Percentiles rank a stretch among this genome's conserved stretches.
Evolutionary conservation across 53 echinoderm and acorn worm species (phyloP).

Genomic region (Arbacia lixula): DNA sequence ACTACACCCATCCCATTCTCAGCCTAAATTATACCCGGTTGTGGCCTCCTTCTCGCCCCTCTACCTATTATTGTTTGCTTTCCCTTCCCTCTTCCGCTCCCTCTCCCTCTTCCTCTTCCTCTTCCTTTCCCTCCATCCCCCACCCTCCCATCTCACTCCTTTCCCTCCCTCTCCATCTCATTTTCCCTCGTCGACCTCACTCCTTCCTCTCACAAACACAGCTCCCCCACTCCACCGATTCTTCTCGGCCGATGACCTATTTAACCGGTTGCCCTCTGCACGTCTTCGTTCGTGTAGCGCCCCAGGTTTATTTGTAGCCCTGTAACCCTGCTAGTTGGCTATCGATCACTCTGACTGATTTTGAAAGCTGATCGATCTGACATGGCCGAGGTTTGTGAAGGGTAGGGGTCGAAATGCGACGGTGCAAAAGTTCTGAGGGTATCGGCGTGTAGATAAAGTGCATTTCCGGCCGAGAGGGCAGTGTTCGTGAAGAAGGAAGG

Average conservation of each 20-base stretch:
- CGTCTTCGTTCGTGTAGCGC: neutral
- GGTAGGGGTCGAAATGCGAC: neutral
- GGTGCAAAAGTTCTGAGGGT: slow-evolving; percentile 2
- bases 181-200: neutral
- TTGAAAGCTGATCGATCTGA: slow-evolving; percentile 26
- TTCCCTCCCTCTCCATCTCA: neutral
- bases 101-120: neutral
- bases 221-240: neutral
- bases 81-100: neutral
- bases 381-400: neutral
- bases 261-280: neutral
- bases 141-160: neutral
- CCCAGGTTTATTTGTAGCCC: slow-evolving; percentile 20
- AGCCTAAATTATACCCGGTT: neutral
- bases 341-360: neutral
- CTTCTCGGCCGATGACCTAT: neutral
- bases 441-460: neutral
- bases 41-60: neutral
- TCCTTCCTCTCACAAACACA: neutral
- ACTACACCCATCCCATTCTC: neutral
- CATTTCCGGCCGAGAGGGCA: too few species aligned
- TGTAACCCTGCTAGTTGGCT: neutral
- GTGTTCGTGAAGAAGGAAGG: too few species aligned
- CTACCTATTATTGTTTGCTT: neutral
- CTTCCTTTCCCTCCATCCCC: neutral